Conservation (phyloP, 2,888 invertebrate genomes). For the Gerris lacustris region DNA sequence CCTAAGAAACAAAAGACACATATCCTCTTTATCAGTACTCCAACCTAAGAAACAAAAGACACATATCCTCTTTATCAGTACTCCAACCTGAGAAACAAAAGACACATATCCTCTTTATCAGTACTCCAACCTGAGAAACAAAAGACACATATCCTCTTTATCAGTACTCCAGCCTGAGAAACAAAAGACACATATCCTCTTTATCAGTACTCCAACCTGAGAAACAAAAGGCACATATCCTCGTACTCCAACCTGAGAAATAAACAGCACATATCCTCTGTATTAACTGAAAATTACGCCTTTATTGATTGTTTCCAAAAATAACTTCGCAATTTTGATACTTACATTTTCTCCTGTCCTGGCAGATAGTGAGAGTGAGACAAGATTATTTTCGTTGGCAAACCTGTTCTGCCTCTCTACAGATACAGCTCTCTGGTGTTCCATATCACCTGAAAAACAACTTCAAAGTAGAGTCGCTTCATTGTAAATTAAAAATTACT, state of each 20-base stretch:
- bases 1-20: too few relatives aligned
- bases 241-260: too few relatives aligned
- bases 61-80: too few relatives aligned
- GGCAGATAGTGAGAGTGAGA: slow-evolving; percentile 52
- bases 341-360: slow-evolving; percentile 60
- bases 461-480: too few relatives aligned
- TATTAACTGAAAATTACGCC: too few relatives aligned
- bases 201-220: slow-evolving; percentile 53
- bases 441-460: slow-evolving; percentile 46
- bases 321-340: background rate
- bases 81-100: too few relatives aligned
- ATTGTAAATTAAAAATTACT: too few relatives aligned
- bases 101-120: slow-evolving; percentile 55
- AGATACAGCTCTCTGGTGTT: slow-evolving; percentile 57
- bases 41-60: slow-evolving; percentile 41
- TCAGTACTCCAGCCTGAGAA: too few relatives aligned
- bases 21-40: slow-evolving; percentile 35
- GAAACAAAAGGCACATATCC: too few relatives aligned
- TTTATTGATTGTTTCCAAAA: too few relatives aligned
- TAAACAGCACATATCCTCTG: too few relatives aligned
- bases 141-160: too few relatives aligned
- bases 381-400: slow-evolving; percentile 50
- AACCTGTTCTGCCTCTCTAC: slow-evolving; percentile 52
- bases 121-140: slow-evolving; percentile 44
- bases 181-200: slow-evolving; percentile 47